A percentile compares a stretch with the other conserved stretches of the same genome.
These are phyloP conservation scores for Chloroceryle inda DNA, from an alignment of 2,797 vertebrate genomes.

Conservation along the genomic window DNA sequence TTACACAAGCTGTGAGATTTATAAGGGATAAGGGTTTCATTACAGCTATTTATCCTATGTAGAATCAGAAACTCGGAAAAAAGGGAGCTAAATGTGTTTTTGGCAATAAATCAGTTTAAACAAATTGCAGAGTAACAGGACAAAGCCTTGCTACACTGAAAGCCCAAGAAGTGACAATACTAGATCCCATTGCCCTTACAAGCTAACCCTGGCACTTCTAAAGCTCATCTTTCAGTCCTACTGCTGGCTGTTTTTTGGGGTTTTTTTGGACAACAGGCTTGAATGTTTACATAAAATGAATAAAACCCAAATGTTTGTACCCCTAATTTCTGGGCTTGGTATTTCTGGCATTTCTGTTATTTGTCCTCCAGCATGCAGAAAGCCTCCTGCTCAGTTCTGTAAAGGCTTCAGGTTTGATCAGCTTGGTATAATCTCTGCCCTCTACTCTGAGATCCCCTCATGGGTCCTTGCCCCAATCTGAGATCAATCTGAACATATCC, in stretches of 20 bases:
- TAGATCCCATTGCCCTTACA: background rate
- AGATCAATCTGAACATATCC: conserved; percentile 55
- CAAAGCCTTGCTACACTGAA: background rate
- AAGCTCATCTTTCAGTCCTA: background rate
- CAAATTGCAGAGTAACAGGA: background rate
- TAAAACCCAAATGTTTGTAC: background rate
- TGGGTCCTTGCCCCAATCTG: conserved; percentile 16
- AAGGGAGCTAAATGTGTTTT: background rate
- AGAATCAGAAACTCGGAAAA: background rate
- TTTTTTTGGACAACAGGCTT: background rate
- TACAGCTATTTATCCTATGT: background rate
- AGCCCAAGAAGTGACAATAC: background rate
- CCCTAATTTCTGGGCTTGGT: background rate
- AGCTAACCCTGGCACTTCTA: background rate
- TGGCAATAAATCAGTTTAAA: background rate
- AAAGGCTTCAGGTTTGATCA: background rate
- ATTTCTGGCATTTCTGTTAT: background rate
- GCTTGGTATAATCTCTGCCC: background rate
- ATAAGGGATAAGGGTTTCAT: background rate
- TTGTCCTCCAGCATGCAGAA: background rate
- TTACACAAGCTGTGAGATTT: background rate
- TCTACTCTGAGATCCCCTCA: conserved; percentile 5
- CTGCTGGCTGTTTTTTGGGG: background rate
- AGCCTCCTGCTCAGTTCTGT: background rate
- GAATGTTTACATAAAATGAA: background rate